Evolutionary conservation across 2,888 invertebrate species (phyloP).

Genomic region (Xestia c-nigrum): DNA sequence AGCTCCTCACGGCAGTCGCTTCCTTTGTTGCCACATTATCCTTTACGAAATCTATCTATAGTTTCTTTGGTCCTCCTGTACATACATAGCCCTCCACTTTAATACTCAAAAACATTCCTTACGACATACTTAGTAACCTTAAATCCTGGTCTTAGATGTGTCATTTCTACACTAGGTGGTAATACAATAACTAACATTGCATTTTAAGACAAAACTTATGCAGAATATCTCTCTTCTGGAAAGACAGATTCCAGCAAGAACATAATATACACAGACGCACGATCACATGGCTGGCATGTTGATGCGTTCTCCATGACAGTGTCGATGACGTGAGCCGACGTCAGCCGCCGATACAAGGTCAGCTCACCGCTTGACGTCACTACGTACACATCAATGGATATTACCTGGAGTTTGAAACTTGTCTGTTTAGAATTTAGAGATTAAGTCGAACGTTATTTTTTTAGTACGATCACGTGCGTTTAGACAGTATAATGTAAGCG

Average conservation of each 20-base stretch:
- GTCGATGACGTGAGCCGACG: constrained; percentile 25
- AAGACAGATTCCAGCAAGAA: background rate
- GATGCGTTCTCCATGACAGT: constrained; percentile 26
- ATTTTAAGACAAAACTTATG: background rate
- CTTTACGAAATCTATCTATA: background rate
- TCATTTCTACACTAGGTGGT: background rate
- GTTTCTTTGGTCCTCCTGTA: background rate
- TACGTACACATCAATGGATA: constrained; percentile 18
- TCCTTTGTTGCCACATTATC: background rate
- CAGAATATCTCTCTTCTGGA: background rate
- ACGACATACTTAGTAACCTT: background rate
- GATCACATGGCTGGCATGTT: background rate
- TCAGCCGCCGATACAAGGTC: constrained; percentile 42
- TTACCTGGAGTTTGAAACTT: constrained; percentile 17
- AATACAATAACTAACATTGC: background rate
- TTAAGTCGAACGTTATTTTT: background rate
- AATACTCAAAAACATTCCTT: background rate
- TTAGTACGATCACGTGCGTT: background rate
- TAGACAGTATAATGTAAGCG: no score
- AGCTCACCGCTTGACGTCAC: constrained; percentile 30
- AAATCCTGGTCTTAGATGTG: background rate
- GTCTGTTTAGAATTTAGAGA: constrained; percentile 1
- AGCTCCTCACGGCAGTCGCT: no score
- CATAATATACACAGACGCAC: background rate
- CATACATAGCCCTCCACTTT: no score